Evolutionary conservation across 2,113 vertebrate genomes (phyloP), one percentile per base, ranked within the genome.

Genomic region (Scophthalmus maximus): DNA sequence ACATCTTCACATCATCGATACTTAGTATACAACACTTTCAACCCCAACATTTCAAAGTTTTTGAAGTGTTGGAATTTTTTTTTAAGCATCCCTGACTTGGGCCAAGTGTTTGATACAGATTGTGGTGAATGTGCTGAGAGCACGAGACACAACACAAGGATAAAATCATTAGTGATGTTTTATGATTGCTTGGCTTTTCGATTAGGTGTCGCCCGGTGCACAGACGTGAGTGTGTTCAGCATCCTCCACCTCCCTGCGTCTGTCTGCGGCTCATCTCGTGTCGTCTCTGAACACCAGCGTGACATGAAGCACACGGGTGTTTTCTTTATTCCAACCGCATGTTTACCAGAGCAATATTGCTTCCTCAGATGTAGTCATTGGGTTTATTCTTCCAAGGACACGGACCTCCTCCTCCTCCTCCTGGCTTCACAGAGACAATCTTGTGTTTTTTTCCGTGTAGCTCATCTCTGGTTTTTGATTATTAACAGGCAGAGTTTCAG

Each of bases 331-430:
- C 55, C n/a, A 47, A 64, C 55, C 38, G 58, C 51, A 42, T 82
- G 76, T 81, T 87, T 82, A 82, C 59, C 22, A 50, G 22, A 77
- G 50, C 29, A 74, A 78, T 72, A 87, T 72, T 52, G 62, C 62
- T 51, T 79, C 68, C 59, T 82, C 72, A 73, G 63, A 89, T 81
- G 74, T 78, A 63, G 56, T 78, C 58, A 61, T 69, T 69, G 65
- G 78, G 66, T 71, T 73, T 68, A 66, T 51, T 68, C 73, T 71
- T 57, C 55, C 81, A 87, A 86, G 76, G 82, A 88, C 81, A 69
- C 63, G 65, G 30, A 32, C 55, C 42, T 30, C 50, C 51, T 27
- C 34, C 18, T 42, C 44, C 32, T 22, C 27, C 27, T 23, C 59
- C 46, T 52, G 23, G 23, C n/a, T 27, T 61, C 56, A 61, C 25